phyloP scores from a whole-genome alignment of 30 jellyfish, hydroid and myxozoan species.

The Hydra vulgaris region DNA sequence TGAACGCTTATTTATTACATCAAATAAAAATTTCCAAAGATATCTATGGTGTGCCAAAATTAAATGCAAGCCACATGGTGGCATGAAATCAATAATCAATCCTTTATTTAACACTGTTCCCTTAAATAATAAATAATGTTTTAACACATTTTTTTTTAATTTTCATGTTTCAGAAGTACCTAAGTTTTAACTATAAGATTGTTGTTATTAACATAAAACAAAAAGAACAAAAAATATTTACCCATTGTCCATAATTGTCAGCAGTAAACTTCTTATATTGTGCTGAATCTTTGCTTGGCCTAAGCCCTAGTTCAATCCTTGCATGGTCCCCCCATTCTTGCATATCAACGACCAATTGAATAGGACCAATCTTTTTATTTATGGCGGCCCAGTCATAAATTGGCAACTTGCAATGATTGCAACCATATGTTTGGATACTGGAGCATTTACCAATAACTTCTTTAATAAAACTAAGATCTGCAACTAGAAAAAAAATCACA shows the following conservation, averaged over 20 bases:
- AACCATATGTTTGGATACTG: too few species aligned
- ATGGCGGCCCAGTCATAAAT: too few species aligned
- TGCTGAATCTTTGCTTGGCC: neutral
- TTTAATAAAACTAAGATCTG: too few species aligned
- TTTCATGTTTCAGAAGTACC: neutral
- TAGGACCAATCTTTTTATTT: neutral
- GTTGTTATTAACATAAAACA: neutral
- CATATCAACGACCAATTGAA: neutral
- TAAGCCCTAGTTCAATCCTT: neutral
- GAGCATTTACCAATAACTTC: too few species aligned
- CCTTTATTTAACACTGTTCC: neutral
- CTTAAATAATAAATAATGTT: neutral
- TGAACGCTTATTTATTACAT: conserved; percentile 8
- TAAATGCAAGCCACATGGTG: conserved; percentile 21
- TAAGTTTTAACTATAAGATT: neutral
- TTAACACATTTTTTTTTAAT: neutral
- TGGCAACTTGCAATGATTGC: too few species aligned
- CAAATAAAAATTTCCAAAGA: conserved; percentile 10
- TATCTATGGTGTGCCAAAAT: conserved; percentile 10
- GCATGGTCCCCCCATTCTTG: neutral
- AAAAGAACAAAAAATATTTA: neutral
- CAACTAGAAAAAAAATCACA: too few species aligned
- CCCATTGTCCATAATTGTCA: neutral
- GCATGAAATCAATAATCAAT: conserved; percentile 8
- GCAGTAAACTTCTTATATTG: neutral